phyloP scores from a whole-genome alignment of 2,888 invertebrate species.

The Callimorpha dominula region DNA sequence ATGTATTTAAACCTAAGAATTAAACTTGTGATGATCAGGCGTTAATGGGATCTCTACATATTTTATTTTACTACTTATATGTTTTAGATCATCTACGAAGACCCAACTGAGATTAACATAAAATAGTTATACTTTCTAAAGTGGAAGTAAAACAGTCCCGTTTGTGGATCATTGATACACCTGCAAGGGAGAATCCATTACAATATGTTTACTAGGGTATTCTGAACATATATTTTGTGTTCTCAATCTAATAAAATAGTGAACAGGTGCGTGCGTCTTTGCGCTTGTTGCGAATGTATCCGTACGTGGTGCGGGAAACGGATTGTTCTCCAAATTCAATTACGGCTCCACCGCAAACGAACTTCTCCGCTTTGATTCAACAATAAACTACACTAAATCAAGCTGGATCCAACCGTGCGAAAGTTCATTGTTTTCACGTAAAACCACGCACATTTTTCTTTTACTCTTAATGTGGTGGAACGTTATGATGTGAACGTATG shows the following conservation, averaged over 20 bases:
- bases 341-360: conserved; percentile 71
- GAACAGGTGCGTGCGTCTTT: conserved; percentile 79
- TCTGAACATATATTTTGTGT: conserved; percentile 40
- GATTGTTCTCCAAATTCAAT: conserved; percentile 84
- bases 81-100: not conserved
- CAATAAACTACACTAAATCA: conserved; percentile 78
- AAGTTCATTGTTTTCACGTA: conserved; percentile 83
- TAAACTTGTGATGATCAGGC: not conserved
- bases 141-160: not conserved
- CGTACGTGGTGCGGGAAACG: conserved; percentile 67
- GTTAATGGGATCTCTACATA: not conserved
- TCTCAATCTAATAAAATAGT: conserved; percentile 59
- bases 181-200: conserved; percentile 32
- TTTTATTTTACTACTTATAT: not conserved
- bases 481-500: conserved; percentile 34
- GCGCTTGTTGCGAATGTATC: conserved; percentile 74
- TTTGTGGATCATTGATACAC: conserved; percentile 7
- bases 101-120: no score
- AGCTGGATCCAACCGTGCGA: conserved; percentile 73
- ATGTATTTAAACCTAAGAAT: not conserved
- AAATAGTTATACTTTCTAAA: not conserved
- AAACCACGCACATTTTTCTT: conserved; percentile 44
- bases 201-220: conserved; percentile 31
- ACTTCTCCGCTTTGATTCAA: conserved; percentile 77
- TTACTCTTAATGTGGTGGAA: conserved; percentile 38